These are phyloP conservation scores for Tetrao urogallus DNA, from an alignment of 2,113 vertebrate genomes.

Conservation along the genomic window DNA sequence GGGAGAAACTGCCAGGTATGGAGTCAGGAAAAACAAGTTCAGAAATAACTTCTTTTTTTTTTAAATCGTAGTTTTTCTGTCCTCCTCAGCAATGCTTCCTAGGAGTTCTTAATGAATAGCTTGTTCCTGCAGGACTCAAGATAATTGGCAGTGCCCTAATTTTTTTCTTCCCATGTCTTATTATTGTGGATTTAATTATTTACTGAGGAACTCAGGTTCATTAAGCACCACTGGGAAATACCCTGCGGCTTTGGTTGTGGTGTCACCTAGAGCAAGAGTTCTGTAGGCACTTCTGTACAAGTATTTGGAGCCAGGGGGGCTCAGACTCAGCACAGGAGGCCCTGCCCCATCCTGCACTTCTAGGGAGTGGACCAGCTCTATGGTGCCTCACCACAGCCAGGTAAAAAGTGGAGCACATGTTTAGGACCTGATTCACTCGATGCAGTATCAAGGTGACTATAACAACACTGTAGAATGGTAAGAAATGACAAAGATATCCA, in stretches of 20 bases:
- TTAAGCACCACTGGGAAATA: background rate
- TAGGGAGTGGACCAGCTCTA: rapidly evolving
- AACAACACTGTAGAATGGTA: rapidly evolving
- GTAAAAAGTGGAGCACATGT: rapidly evolving
- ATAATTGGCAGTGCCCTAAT: background rate
- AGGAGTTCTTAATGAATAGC: background rate
- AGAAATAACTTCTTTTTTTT: background rate
- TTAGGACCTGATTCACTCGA: rapidly evolving
- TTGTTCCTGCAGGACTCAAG: background rate
- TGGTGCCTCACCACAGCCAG: rapidly evolving
- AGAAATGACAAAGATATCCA: background rate
- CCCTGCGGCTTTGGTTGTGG: background rate
- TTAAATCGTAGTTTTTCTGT: background rate
- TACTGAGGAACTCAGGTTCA: background rate
- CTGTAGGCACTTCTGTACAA: too few species aligned
- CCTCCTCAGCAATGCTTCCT: background rate
- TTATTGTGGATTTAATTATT: background rate
- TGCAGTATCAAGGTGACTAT: background rate
- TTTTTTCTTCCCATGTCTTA: background rate
- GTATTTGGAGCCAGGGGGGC: too few species aligned
- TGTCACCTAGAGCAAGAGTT: background rate
- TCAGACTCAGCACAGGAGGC: rapidly evolving
- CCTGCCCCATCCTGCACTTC: background rate
- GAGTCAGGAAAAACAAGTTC: background rate
- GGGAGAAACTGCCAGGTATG: background rate